Evolutionary conservation across 2,113 vertebrate genomes (phyloP).

Genomic region (Heliornis fulica): DNA sequence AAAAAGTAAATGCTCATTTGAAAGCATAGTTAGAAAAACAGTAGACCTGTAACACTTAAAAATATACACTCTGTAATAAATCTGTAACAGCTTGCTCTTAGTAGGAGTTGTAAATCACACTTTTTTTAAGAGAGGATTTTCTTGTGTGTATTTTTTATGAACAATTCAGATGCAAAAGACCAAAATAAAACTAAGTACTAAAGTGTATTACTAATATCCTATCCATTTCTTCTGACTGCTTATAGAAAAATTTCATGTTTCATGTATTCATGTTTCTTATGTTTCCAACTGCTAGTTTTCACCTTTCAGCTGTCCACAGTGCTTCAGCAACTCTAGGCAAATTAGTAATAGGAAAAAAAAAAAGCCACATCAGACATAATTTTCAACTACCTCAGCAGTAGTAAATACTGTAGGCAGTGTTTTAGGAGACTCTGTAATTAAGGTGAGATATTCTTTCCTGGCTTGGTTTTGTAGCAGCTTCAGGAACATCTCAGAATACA

Average conservation of each 20-base stretch:
- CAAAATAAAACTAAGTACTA: conserved; percentile 4
- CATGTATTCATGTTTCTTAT: not conserved
- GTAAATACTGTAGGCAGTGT: not conserved
- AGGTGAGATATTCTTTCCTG: not conserved
- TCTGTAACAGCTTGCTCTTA: not conserved
- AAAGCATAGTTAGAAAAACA: not conserved
- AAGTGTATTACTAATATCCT: not conserved
- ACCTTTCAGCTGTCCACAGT: not conserved
- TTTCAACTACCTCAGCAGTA: not conserved
- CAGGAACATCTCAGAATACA: conserved; percentile 16
- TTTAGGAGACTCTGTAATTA: not conserved
- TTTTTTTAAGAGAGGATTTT: conserved; percentile 1
- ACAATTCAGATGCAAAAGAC: not conserved
- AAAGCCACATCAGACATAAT: not conserved
- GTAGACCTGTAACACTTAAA: not conserved
- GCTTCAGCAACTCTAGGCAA: not conserved
- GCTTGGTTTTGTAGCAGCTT: conserved; percentile 6
- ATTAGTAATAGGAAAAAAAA: not conserved
- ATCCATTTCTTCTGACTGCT: not conserved
- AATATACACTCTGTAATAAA: not conserved
- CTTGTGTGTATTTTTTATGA: conserved; percentile 1
- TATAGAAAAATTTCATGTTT: not conserved
- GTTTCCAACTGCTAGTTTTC: not conserved
- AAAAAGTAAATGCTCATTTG: not conserved
- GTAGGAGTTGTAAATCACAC: not conserved